These are phyloP conservation scores for Buteo buteo DNA, from an alignment of 2,113 vertebrate genomes.

Conservation along the genomic window DNA sequence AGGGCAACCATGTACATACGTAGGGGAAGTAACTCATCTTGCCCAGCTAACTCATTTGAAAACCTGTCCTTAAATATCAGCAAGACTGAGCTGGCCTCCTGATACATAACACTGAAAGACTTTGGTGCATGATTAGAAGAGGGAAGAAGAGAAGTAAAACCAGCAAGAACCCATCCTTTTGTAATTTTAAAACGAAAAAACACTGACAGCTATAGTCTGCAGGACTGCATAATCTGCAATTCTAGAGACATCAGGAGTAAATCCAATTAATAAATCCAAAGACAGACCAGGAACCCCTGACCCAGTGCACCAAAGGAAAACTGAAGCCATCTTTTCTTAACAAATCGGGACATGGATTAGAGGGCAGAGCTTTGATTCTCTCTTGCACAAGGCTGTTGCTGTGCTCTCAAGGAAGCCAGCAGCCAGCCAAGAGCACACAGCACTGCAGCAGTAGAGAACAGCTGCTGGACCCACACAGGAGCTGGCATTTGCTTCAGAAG, in stretches of 20 bases:
- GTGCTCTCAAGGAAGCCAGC: not conserved
- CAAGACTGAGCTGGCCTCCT: not conserved
- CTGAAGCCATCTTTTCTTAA: not conserved
- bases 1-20: not conserved
- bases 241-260: conserved; percentile 22
- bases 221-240: not conserved
- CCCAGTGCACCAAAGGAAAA: not conserved
- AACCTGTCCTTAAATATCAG: conserved; percentile 13
- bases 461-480: not conserved
- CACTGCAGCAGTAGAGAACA: not conserved
- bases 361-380: not conserved
- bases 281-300: not conserved
- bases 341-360: not conserved
- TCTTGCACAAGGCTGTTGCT: not conserved
- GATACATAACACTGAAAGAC: not conserved
- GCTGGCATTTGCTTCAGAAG: conserved; percentile 12
- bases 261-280: conserved; percentile 28
- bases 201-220: conserved; percentile 6
- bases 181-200: conserved; percentile 18
- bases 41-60: not conserved
- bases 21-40: not conserved
- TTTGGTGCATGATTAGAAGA: conserved; percentile 7
- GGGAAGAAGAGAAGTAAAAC: not conserved
- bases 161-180: conserved; percentile 9
- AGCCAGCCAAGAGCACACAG: not conserved